Evolutionary conservation across 2,888 invertebrate genomes (phyloP).

Genomic region (Diloba caeruleocephala): DNA sequence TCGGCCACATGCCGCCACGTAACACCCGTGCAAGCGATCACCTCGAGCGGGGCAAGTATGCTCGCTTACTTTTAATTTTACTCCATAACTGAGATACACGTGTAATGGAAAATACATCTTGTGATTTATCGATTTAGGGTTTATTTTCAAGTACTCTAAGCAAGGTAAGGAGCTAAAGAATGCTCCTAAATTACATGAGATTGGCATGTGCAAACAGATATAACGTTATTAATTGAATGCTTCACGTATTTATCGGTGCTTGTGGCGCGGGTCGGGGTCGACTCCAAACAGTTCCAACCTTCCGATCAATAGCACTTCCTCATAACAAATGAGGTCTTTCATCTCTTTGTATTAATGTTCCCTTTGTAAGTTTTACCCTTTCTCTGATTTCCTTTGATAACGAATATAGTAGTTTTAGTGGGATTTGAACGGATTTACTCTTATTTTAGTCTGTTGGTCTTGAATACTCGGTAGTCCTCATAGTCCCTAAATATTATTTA

Average conservation of each 20-base stretch:
- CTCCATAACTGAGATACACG: not conserved
- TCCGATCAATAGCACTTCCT: slow-evolving; percentile 6
- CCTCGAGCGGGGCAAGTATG: slow-evolving; percentile 5
- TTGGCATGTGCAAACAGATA: slow-evolving; percentile 1
- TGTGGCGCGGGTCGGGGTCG: too few relatives aligned
- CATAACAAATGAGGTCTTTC: slow-evolving; percentile 5
- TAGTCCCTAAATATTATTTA: not conserved
- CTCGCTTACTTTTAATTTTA: slow-evolving; percentile 4
- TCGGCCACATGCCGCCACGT: slow-evolving; percentile 14
- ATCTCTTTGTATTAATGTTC: slow-evolving; percentile 1
- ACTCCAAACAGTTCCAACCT: not conserved
- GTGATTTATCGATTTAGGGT: not conserved
- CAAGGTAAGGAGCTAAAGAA: not conserved
- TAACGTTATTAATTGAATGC: not conserved
- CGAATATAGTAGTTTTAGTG: not conserved
- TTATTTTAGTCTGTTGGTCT: slow-evolving; percentile 8
- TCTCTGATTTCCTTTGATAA: slow-evolving; percentile 1
- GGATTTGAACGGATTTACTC: not conserved
- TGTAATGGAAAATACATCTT: slow-evolving; percentile 5
- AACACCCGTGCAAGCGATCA: not conserved
- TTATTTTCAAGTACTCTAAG: not conserved
- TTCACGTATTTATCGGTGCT: not conserved
- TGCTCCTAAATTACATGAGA: not conserved
- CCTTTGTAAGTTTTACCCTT: not conserved
- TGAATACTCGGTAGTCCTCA: not conserved